Evolutionary conservation across 2,888 invertebrate genomes (phyloP), one percentile per base, ranked within the genome.

Genomic region (Drosophila pseudotalamancana): DNA sequence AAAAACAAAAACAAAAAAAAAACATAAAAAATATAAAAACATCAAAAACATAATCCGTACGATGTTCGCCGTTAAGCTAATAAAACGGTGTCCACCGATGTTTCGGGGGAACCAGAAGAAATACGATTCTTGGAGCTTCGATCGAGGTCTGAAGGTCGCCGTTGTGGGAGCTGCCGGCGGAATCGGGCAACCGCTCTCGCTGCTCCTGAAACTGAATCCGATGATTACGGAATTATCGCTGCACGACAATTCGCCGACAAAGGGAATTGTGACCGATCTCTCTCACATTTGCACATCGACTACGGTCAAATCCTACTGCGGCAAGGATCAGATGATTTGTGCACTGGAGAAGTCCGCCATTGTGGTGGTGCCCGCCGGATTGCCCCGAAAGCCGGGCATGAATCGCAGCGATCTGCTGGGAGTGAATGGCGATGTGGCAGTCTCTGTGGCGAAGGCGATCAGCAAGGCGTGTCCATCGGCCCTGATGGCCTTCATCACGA

Each of bases 351-450:
- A 95, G 90, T 91, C 94, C 0, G 94, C 97, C 83, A 93, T 98
- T 11, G 97, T 99, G 0, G 95, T 99, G 43, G 96, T 99, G 80
- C 97, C 99, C 0, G 99, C 99, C 19, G 99, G 99, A 27, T 96
- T 98, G 2, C 98, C 99, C 29, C 95, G 98, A 77, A 98, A 98
- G 92, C 98, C 99, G 14, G 98, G 98, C 89, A 98, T 98, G 98
- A 97, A 96, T 12, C 94, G 98, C 67, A 97, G 98, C 90, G 98
- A 99, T 92, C 93, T 99, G 43, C 98, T 99, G 93, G 97, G 97
- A 91, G 97, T 96, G 0, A 99, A 99, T 91, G 99, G 98, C 4
- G 95, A 95, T 6, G 97, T 99, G 82, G 98, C 98, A 0, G 93
- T 96, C 8, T 96, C 97, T 90, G 92, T 99, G 60, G 95, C 95